phyloP scores from a whole-genome alignment of 2,113 vertebrate species.

The Crotalus viridis region DNA sequence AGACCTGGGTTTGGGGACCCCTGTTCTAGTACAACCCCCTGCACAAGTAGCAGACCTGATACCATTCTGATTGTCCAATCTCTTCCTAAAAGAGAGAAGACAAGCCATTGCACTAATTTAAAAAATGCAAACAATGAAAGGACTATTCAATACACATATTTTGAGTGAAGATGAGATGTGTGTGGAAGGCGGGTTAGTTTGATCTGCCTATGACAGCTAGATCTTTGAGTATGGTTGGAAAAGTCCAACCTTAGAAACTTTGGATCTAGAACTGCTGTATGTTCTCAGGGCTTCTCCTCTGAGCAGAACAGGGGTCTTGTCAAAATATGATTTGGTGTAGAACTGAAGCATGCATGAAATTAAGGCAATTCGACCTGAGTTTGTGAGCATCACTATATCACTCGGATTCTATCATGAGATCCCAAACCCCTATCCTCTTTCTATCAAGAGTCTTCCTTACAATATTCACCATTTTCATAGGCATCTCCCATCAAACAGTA shows the following conservation, averaged over 20 bases:
- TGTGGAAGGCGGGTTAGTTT: not conserved
- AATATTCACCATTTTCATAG: not conserved
- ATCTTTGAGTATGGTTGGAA: not conserved
- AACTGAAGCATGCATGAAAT: not conserved
- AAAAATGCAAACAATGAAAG: not conserved
- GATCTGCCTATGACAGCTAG: not conserved
- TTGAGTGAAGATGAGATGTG: not conserved
- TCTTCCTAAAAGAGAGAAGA: not conserved
- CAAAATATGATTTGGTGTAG: not conserved
- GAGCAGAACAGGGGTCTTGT: not conserved
- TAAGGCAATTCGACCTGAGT: not conserved
- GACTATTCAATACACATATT: not conserved
- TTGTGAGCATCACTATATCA: not conserved
- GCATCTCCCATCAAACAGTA: no score
- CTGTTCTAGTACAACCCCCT: no score
- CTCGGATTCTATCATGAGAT: not conserved
- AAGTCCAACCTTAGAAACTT: not conserved
- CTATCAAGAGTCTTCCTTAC: not conserved
- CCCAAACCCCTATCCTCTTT: not conserved
- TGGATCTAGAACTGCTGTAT: not conserved
- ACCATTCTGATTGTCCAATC: not conserved
- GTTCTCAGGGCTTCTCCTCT: not conserved
- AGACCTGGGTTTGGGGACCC: no score
- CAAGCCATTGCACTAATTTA: not conserved
- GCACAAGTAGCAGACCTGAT: no score